Evolutionary conservation across 2,888 invertebrate genomes (phyloP).

Genomic region (Serrognathus titanus): DNA sequence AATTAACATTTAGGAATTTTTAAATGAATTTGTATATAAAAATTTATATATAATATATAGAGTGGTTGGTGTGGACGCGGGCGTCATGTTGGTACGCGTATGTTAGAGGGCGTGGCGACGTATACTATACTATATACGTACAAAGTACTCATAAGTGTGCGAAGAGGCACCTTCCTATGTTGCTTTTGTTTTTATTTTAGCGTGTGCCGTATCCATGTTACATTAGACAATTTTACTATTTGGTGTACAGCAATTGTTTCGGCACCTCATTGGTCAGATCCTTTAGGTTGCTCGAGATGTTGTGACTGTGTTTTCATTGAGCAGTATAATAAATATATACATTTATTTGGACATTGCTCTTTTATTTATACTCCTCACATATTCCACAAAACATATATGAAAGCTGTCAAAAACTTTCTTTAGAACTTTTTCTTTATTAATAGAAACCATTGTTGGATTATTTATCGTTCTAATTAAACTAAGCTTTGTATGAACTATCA

Average conservation of each 20-base stretch:
- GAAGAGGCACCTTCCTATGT: conserved; percentile 46
- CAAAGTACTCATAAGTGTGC: conserved; percentile 51
- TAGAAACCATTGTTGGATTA: too few relatives aligned
- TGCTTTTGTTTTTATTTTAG: conserved; percentile 47
- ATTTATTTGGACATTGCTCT: conserved; percentile 59
- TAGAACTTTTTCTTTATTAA: too few relatives aligned
- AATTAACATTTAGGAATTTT: conserved; percentile 66
- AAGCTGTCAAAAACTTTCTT: too few relatives aligned
- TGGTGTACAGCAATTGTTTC: conserved; percentile 54
- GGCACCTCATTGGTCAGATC: conserved; percentile 34
- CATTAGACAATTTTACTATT: conserved; percentile 54
- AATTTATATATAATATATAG: conserved; percentile 61
- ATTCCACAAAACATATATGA: neutral
- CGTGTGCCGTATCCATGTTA: conserved; percentile 53
- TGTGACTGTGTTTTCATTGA: conserved; percentile 61
- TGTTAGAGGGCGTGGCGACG: conserved; percentile 47
- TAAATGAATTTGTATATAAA: conserved; percentile 67
- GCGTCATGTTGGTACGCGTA: conserved; percentile 43
- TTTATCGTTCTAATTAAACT: too few relatives aligned
- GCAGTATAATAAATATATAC: conserved; percentile 74
- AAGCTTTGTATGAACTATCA: too few relatives aligned
- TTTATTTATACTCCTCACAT: conserved; percentile 4
- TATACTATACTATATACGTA: conserved; percentile 51
- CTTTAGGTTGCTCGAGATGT: conserved; percentile 45
- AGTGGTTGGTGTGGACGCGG: conserved; percentile 50